These are phyloP conservation scores for Cantharis nigra DNA, from an alignment of 2,888 invertebrate genomes.

Conservation along the genomic window DNA sequence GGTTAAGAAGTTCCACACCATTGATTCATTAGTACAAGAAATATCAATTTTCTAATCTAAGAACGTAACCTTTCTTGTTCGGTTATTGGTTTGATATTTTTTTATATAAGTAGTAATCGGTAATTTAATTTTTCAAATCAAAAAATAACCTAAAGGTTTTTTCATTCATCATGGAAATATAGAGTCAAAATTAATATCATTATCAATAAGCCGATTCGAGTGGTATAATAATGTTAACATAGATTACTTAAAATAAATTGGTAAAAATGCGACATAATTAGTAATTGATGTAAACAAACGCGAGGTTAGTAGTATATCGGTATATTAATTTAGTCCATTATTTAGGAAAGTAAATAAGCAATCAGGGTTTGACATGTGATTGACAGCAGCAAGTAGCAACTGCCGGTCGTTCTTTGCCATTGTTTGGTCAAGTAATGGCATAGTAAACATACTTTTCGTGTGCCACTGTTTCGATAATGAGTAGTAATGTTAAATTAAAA, in stretches of 20 bases:
- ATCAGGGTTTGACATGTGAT: slow-evolving; percentile 46
- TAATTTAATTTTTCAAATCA: background rate
- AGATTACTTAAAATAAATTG: background rate
- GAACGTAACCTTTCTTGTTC: background rate
- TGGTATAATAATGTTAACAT: background rate
- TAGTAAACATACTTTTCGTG: slow-evolving; percentile 47
- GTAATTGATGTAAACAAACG: slow-evolving; percentile 25
- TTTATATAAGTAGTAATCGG: background rate
- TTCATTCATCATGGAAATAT: background rate
- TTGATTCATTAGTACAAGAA: background rate
- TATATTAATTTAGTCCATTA: slow-evolving; percentile 43
- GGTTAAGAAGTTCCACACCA: background rate
- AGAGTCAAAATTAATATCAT: background rate
- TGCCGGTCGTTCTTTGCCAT: slow-evolving; percentile 46
- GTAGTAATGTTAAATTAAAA: slow-evolving; percentile 5
- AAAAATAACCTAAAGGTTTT: no score
- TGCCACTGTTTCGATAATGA: slow-evolving; percentile 27
- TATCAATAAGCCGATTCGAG: background rate
- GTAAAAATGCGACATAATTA: slow-evolving; percentile 5
- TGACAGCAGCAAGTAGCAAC: slow-evolving; percentile 47
- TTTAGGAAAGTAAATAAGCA: slow-evolving; percentile 48
- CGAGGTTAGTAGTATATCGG: slow-evolving; percentile 8
- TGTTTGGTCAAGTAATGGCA: slow-evolving; percentile 53
- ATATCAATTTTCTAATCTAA: background rate
- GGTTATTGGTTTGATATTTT: background rate